Evolutionary conservation across 1,140 invertebrate species (phyloP).

Genomic region (Pseudomyrmex concolor): DNA sequence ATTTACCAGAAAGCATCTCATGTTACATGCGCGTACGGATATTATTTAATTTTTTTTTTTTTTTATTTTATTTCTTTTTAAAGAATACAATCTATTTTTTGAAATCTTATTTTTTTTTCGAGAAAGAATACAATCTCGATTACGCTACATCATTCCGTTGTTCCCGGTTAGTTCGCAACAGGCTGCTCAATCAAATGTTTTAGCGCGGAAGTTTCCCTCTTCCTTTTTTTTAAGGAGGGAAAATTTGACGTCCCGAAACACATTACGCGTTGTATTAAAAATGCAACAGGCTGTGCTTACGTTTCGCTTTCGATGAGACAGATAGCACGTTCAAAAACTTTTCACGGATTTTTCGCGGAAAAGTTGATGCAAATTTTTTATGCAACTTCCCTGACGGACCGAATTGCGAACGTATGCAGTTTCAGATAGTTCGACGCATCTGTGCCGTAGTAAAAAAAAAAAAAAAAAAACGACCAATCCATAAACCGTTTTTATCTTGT

Average conservation of each 20-base stretch:
- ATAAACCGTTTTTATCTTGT: conserved; percentile 34
- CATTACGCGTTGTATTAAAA: conserved; percentile 49
- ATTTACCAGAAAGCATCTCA: neutral
- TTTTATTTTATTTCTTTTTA: too few species aligned
- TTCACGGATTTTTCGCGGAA: conserved; percentile 27
- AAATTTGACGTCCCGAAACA: conserved; percentile 35
- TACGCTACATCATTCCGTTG: neutral
- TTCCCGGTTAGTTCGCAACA: conserved; percentile 29
- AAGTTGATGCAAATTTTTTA: conserved; percentile 41
- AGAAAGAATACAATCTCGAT: neutral
- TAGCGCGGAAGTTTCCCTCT: neutral
- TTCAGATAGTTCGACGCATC: conserved; percentile 18
- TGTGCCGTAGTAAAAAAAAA: neutral
- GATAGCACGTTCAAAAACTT: neutral
- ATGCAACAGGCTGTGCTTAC: conserved; percentile 56
- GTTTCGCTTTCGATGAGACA: conserved; percentile 42
- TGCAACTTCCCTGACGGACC: conserved; percentile 28
- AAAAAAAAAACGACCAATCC: neutral
- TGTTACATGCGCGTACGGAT: too few species aligned
- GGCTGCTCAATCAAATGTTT: conserved; percentile 39
- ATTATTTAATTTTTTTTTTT: too few species aligned
- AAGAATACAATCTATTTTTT: too few species aligned
- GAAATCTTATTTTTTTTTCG: too few species aligned
- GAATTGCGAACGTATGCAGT: conserved; percentile 23
- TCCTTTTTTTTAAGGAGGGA: neutral